phyloP scores from a whole-genome alignment of 2,888 invertebrate species.

The Poecilobothrus nobilitatus region DNA sequence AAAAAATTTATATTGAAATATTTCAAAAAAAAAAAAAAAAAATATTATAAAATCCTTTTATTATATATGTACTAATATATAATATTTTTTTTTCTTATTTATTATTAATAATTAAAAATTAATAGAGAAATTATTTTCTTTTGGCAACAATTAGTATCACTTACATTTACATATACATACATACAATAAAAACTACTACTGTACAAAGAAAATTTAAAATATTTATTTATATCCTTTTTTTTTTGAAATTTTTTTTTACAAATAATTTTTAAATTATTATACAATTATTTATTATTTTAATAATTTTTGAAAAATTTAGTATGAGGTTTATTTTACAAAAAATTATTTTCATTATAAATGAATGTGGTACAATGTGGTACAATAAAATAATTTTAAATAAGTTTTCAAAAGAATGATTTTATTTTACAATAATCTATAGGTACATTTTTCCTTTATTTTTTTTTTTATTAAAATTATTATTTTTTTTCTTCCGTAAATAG shows the following conservation, averaged over 20 bases:
- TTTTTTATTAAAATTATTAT: too few species aligned
- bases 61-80: background rate
- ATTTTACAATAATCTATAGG: too few species aligned
- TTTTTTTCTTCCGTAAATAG: too few species aligned
- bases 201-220: background rate
- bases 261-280: background rate
- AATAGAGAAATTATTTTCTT: background rate
- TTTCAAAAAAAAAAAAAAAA: background rate
- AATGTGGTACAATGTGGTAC: too few species aligned
- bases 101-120: background rate
- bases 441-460: too few species aligned
- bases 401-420: too few species aligned
- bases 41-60: too few species aligned
- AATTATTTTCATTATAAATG: too few species aligned
- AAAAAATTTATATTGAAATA: too few species aligned
- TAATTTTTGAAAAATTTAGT: background rate
- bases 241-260: background rate
- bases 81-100: background rate
- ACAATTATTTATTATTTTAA: background rate
- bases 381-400: too few species aligned
- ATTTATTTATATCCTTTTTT: background rate
- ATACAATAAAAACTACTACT: conserved; percentile 2
- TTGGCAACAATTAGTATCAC: conserved; percentile 6
- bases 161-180: conserved; percentile 6
- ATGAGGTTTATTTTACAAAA: too few species aligned